Base-by-base conservation (phyloP, 2,113 vertebrate species). In the Myrmecophaga tridactyla region DNA sequence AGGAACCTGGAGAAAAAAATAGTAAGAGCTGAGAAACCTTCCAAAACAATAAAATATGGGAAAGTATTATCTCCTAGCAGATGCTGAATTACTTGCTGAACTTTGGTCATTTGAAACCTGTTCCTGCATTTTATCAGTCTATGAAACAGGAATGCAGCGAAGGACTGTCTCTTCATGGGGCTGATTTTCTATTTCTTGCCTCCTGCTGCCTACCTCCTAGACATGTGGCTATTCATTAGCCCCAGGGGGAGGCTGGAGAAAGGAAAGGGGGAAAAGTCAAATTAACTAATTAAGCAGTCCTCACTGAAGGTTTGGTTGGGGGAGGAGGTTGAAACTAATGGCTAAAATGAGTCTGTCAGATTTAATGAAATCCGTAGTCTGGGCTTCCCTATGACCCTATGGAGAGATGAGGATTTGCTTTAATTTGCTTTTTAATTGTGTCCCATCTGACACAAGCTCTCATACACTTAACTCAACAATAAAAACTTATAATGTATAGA, bases 401-500 rank as follows among this genome's bases (percentile, higher is more conserved):
- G 43, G 86, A 89, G 82, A 93, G 90, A 92, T 84, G 73, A 89
- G 83, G 89, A 96, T 86, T 82, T 43, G 1, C 67, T 70, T 92
- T 94, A 92, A 77, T 96, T 73, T 95, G 15, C 20, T 85, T 87
- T 92, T 96, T 84, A 96, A 72, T 87, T 72, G 76, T 76, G 29
- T 75, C 62, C 48, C 67, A 23, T 91, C 53, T 82, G 73, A 96
- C 69, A 84, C 56, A 62, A 67, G 31, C 4, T 86, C 86, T 86
- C 70, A 7, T 14, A 69, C 17, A 77, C 20, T 80, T 69, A 90
- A 56, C 29, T 69, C 13, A 85, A 36, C 4, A 8, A 80, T 94
- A 82, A 70, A 65, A 92, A 75, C 41, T 95, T 95, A 96, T 76
- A 94, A 82, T 58, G 20, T 86, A 60, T 34, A 95, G 27, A 94